Evolutionary conservation across 2,113 vertebrate species (phyloP).

Genomic region (Pelvicachromis taeniatus): DNA sequence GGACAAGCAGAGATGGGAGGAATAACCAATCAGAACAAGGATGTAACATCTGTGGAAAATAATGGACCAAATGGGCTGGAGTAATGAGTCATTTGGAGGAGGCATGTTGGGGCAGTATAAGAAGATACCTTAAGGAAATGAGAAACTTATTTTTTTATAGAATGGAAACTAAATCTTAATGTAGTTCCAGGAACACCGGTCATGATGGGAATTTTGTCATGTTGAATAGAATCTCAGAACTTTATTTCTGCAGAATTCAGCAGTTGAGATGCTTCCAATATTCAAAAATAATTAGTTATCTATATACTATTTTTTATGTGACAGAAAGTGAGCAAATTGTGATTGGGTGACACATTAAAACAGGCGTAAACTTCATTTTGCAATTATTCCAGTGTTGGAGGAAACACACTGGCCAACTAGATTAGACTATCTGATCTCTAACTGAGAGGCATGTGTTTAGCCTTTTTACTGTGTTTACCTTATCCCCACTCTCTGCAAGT

Average conservation of each 20-base stretch:
- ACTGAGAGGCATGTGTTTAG: not conserved
- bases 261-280: not conserved
- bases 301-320: not conserved
- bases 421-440: not conserved
- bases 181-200: not conserved
- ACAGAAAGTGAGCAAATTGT: not conserved
- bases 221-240: not conserved
- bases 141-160: not conserved
- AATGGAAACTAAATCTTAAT: not conserved
- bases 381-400: not conserved
- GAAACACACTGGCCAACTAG: not conserved
- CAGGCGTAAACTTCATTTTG: not conserved
- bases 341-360: not conserved
- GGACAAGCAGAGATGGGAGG: not conserved
- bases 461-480: not conserved
- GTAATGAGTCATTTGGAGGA: constrained; percentile 24
- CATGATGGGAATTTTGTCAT: not conserved
- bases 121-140: not conserved
- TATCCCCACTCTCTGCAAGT: not conserved
- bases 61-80: constrained; percentile 12
- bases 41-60: constrained; percentile 1
- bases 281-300: not conserved
- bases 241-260: not conserved
- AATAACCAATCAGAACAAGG: constrained; percentile 4
- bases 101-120: not conserved